A percentile compares a stretch with the other conserved stretches of the same genome.
These are phyloP conservation scores for Brienomyrus longianalis DNA, from an alignment of 2,113 vertebrate species.

Conservation along the genomic window DNA sequence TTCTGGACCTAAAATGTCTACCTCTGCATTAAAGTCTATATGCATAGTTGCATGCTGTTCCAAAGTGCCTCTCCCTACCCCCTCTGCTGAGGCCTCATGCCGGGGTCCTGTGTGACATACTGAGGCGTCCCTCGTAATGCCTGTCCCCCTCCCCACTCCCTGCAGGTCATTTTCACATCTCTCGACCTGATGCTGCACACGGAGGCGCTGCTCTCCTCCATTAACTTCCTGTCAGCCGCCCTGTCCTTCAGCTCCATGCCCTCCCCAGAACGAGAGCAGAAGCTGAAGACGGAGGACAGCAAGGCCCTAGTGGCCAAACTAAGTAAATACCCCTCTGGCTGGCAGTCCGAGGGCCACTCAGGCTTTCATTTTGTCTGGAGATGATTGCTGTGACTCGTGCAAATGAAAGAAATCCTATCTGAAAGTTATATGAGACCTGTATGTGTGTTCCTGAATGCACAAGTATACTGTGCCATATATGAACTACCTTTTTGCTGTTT, in stretches of 20 bases:
- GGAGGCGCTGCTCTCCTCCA: constrained; percentile 81
- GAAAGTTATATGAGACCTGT: background rate
- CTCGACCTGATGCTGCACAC: constrained; percentile 83
- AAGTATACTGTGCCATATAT: background rate
- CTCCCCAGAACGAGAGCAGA: constrained; percentile 50
- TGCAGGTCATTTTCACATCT: constrained; percentile 78
- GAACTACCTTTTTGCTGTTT: background rate
- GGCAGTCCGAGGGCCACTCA: background rate
- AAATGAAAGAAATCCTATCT: background rate
- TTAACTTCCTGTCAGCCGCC: constrained; percentile 72
- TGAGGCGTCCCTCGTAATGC: background rate
- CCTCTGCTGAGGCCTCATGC: too few relatives aligned
- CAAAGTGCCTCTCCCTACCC: too few relatives aligned
- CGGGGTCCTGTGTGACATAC: background rate
- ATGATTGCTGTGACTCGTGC: background rate
- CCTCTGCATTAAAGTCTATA: background rate
- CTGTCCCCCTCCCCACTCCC: background rate
- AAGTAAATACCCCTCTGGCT: constrained; percentile 38
- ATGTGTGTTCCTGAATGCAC: background rate
- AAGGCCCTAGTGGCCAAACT: constrained; percentile 48
- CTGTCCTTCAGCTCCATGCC: constrained; percentile 51
- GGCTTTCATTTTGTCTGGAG: background rate
- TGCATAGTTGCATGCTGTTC: background rate
- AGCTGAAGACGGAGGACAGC: constrained; percentile 48
- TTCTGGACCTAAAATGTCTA: too few relatives aligned